Evolutionary conservation across 2,113 vertebrate genomes (phyloP).

Genomic region (Sprattus sprattus): DNA sequence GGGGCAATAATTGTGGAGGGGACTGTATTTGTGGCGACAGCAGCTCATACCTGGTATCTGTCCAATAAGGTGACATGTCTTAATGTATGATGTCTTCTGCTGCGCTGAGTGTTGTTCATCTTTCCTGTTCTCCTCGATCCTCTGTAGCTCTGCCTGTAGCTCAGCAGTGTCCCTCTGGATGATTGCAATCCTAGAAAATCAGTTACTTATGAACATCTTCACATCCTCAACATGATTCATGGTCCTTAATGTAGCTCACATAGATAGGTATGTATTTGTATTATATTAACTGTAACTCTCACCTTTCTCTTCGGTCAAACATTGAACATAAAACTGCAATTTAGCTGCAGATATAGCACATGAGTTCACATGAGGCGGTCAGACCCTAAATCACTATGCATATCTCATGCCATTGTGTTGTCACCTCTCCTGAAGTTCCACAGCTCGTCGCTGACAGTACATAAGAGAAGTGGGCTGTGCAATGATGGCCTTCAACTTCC

Average conservation of each 20-base stretch:
- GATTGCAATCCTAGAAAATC: conserved; percentile 59
- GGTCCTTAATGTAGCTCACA: no score
- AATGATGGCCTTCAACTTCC: conserved; percentile 58
- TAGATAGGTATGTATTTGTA: no score
- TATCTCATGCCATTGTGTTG: background rate
- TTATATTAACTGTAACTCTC: no score
- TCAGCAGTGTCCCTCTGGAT: conserved; percentile 69
- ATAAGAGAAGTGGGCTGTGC: conserved; percentile 56
- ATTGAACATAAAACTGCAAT: no score
- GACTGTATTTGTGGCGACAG: no score
- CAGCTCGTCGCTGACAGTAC: conserved; percentile 62
- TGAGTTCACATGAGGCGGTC: background rate
- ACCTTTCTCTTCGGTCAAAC: no score
- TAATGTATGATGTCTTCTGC: conserved; percentile 29
- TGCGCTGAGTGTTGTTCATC: conserved; percentile 18
- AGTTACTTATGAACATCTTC: background rate
- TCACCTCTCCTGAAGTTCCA: conserved; percentile 71
- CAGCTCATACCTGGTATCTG: conserved; percentile 65
- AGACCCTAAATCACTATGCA: background rate
- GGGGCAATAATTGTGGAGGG: no score
- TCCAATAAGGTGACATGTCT: conserved; percentile 46
- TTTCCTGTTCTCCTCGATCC: conserved; percentile 46
- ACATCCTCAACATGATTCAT: no score
- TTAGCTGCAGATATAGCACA: background rate
- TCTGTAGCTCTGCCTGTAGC: conserved; percentile 59